A percentile compares a stretch with the other conserved stretches of the same genome.
phyloP scores from a whole-genome alignment of 2,113 vertebrate species.

The Lonchura striata region DNA sequence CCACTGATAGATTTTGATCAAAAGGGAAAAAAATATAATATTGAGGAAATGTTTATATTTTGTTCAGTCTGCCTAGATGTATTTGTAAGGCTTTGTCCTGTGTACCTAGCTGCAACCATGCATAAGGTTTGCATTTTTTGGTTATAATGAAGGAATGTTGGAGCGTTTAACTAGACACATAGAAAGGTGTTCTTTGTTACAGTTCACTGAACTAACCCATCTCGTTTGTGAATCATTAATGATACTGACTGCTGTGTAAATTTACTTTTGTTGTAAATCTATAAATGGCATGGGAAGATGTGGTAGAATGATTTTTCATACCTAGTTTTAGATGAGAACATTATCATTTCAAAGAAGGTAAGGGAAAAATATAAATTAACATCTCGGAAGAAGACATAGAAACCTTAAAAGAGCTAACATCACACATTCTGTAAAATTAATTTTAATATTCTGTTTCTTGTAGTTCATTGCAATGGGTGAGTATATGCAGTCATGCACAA shows the following conservation, averaged over 20 bases:
- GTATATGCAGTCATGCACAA: not conserved
- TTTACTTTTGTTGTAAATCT: constrained; percentile 60
- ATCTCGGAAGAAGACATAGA: not conserved
- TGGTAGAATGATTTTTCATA: constrained; percentile 56
- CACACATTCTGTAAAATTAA: not conserved
- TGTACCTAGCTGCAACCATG: constrained; percentile 20
- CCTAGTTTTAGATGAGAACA: constrained; percentile 35
- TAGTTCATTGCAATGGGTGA: not conserved
- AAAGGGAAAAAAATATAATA: not conserved
- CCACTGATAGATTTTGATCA: not conserved
- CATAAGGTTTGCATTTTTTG: constrained; percentile 28
- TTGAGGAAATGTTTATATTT: not conserved
- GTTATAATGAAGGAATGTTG: constrained; percentile 35
- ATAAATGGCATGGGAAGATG: constrained; percentile 63
- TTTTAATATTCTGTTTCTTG: not conserved
- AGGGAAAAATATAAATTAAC: not conserved
- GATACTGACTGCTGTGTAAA: constrained; percentile 43
- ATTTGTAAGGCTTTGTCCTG: not conserved
- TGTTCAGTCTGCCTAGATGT: not conserved
- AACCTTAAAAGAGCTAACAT: not conserved
- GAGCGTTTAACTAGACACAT: constrained; percentile 12
- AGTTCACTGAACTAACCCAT: constrained; percentile 56
- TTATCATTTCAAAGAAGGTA: not conserved
- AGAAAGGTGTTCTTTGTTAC: constrained; percentile 55
- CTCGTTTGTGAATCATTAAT: constrained; percentile 72